phyloP scores from a whole-genome alignment of 1,140 invertebrate genomes.

The Danaus plexippus region DNA sequence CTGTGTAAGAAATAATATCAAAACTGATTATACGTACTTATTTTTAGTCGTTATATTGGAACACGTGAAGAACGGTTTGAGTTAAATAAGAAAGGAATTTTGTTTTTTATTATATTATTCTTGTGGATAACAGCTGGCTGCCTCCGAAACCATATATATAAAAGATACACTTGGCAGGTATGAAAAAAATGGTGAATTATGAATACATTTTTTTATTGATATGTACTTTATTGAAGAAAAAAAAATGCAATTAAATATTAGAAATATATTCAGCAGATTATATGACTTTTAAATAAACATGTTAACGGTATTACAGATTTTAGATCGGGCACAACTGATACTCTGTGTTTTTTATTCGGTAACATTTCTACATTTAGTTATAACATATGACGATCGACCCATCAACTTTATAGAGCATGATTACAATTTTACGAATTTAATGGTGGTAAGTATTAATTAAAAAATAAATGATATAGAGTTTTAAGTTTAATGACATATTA shows the following conservation, averaged over 20 bases:
- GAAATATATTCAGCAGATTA: background rate
- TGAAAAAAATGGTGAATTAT: background rate
- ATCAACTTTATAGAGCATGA: conserved; percentile 10
- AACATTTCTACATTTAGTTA: conserved; percentile 13
- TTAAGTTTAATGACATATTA: background rate
- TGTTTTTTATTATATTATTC: background rate
- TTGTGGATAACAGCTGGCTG: conserved; percentile 7
- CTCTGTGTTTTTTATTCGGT: conserved; percentile 1
- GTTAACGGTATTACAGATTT: conserved; percentile 6
- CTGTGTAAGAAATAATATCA: too few relatives aligned
- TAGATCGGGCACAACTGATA: conserved; percentile 7
- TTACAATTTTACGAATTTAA: background rate
- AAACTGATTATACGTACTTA: too few relatives aligned
- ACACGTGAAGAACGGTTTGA: too few relatives aligned
- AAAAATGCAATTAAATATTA: background rate
- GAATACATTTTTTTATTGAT: too few relatives aligned
- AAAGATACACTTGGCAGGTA: conserved; percentile 15
- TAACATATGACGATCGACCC: conserved; percentile 7
- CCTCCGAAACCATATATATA: conserved; percentile 11
- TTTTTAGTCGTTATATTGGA: too few relatives aligned
- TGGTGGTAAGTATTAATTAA: conserved; percentile 10
- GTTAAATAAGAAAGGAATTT: too few relatives aligned
- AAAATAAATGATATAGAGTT: background rate
- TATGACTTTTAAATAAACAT: background rate
- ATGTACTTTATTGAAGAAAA: background rate